phyloP scores from a whole-genome alignment of 2,797 vertebrate genomes.

The Takifugu ocellatus region DNA sequence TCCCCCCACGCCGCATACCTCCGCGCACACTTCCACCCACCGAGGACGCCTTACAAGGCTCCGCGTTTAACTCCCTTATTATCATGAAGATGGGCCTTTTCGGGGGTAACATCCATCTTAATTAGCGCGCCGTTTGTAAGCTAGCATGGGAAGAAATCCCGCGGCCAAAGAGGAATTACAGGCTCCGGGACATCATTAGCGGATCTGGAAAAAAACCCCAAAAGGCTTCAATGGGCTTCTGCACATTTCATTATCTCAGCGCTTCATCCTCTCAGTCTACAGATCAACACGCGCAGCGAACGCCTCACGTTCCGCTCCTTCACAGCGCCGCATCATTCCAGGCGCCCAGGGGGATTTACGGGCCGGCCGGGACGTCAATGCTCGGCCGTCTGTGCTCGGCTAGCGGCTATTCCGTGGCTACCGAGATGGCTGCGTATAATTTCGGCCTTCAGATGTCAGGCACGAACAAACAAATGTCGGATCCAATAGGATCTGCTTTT shows the following conservation, averaged over 20 bases:
- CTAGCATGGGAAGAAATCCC: constrained; percentile 68
- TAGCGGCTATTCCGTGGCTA: constrained; percentile 33
- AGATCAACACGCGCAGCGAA: neutral
- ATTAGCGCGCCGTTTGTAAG: constrained; percentile 70
- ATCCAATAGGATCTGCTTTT: constrained; percentile 53
- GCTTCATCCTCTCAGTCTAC: constrained; percentile 37
- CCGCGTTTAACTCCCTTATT: constrained; percentile 63
- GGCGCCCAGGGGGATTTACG: constrained; percentile 57
- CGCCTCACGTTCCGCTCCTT: too few species aligned
- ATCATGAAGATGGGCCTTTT: constrained; percentile 65
- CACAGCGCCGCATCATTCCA: neutral
- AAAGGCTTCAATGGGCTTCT: constrained; percentile 47
- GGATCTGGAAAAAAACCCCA: constrained; percentile 36
- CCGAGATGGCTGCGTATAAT: constrained; percentile 37
- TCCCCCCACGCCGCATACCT: constrained; percentile 26
- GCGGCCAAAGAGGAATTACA: constrained; percentile 47
- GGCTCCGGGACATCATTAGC: constrained; percentile 60
- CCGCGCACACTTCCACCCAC: constrained; percentile 36
- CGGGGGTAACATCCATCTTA: constrained; percentile 70
- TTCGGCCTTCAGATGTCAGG: constrained; percentile 46
- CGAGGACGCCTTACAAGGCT: constrained; percentile 52
- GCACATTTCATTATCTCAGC: constrained; percentile 67
- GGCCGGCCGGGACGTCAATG: constrained; percentile 43
- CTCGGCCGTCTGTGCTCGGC: constrained; percentile 33
- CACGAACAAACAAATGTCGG: constrained; percentile 54